phyloP scores from a whole-genome alignment of 2,113 vertebrate genomes.

The Halcyon senegalensis region DNA sequence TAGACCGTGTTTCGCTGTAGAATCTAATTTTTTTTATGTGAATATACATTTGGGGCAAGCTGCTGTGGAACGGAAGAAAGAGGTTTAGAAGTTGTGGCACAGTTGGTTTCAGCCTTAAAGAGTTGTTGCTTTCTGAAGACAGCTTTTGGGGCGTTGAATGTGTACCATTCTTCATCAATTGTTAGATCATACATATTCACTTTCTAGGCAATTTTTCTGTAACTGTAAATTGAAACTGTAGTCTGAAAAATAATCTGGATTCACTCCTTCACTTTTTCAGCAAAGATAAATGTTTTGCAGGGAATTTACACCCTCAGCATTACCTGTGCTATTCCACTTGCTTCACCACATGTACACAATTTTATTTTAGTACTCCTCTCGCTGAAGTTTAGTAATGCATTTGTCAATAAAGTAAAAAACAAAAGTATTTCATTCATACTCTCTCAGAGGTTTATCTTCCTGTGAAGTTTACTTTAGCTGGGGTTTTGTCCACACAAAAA shows the following conservation, averaged over 20 bases:
- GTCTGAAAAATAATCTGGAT: slow-evolving; percentile 10
- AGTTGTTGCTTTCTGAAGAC: background rate
- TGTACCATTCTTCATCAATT: background rate
- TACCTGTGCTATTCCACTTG: slow-evolving; percentile 19
- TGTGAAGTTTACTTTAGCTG: background rate
- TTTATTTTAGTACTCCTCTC: background rate
- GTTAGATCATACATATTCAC: background rate
- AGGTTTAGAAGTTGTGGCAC: slow-evolving; percentile 59
- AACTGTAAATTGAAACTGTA: background rate
- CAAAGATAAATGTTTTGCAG: background rate
- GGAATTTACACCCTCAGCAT: background rate
- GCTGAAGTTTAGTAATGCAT: background rate
- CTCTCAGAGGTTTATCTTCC: background rate
- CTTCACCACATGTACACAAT: background rate
- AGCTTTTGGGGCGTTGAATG: background rate
- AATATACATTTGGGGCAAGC: slow-evolving; percentile 80
- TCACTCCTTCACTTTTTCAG: background rate
- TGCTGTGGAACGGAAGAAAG: slow-evolving; percentile 79
- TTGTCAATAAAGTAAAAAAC: background rate
- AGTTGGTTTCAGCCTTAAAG: background rate
- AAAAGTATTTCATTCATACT: background rate
- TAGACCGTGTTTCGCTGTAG: slow-evolving; percentile 78
- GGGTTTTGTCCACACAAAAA: background rate
- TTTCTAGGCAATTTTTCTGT: background rate
- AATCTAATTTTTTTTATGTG: slow-evolving; percentile 71